Percentiles rank a stretch among this genome's conserved stretches.
Evolutionary conservation across 2,797 vertebrate species (phyloP).

Genomic region (Lates japonicus): DNA sequence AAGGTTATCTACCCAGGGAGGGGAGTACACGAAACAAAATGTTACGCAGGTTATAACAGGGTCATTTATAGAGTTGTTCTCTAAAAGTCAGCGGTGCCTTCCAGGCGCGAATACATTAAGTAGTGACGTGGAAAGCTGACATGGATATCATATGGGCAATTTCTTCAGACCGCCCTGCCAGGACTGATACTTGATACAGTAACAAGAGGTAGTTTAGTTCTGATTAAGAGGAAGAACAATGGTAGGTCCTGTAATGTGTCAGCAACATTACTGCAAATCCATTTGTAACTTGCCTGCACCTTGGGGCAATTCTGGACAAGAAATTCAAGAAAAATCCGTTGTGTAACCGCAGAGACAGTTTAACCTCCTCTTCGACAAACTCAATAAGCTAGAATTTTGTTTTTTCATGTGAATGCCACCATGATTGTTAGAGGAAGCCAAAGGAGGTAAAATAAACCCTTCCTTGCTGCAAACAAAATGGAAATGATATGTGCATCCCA

Average conservation of each 20-base stretch:
- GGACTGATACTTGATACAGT: constrained; percentile 56
- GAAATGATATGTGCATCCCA: constrained; percentile 49
- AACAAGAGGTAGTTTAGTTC: constrained; percentile 65
- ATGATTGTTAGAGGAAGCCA: constrained; percentile 79
- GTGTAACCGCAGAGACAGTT: constrained; percentile 46
- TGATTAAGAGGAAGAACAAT: constrained; percentile 60
- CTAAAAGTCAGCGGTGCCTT: constrained; percentile 88
- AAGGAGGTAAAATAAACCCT: constrained; percentile 47
- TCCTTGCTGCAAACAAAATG: constrained; percentile 39
- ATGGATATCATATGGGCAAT: constrained; percentile 71
- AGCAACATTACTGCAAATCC: constrained; percentile 45
- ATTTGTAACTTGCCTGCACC: constrained; percentile 57
- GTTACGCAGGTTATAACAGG: constrained; percentile 67
- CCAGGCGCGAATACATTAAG: constrained; percentile 84
- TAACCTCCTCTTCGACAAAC: constrained; percentile 72
- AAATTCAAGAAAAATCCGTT: too few species aligned
- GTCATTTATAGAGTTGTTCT: constrained; percentile 67
- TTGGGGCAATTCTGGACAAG: constrained; percentile 70
- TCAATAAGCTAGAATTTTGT: constrained; percentile 84
- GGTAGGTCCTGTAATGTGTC: constrained; percentile 55
- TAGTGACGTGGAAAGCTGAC: constrained; percentile 83
- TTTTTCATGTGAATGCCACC: constrained; percentile 83
- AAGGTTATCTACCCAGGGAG: constrained; percentile 44
- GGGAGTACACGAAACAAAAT: constrained; percentile 66
- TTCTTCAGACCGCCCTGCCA: constrained; percentile 15